A percentile compares a stretch with the other conserved stretches of the same genome.
phyloP scores from a whole-genome alignment of 1,140 invertebrate genomes.

The Drosophila rhopaloa region DNA sequence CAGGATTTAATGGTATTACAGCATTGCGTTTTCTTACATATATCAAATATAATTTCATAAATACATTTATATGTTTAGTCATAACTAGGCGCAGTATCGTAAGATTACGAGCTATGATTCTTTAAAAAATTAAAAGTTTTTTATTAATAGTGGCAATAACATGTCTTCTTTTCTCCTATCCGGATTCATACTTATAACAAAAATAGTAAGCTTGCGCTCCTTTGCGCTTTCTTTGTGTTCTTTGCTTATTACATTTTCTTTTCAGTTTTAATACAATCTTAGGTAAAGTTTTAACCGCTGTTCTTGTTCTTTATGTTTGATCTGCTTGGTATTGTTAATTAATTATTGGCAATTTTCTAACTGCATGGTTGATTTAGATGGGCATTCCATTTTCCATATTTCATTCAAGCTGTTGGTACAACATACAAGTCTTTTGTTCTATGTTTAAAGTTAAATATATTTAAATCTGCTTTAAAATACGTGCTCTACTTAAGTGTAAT shows the following conservation, averaged over 20 bases:
- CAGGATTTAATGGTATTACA: constrained; percentile 79
- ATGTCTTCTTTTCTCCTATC: constrained; percentile 27
- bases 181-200: constrained; percentile 66
- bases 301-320: constrained; percentile 48
- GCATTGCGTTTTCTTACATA: constrained; percentile 76
- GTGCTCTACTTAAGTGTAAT: constrained; percentile 66
- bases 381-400: constrained; percentile 55
- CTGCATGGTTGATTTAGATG: constrained; percentile 69
- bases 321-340: constrained; percentile 56
- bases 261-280: constrained; percentile 76
- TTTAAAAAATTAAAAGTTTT: constrained; percentile 77
- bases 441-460: constrained; percentile 48
- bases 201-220: constrained; percentile 66
- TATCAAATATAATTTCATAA: constrained; percentile 79
- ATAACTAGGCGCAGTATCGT: constrained; percentile 67
- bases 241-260: constrained; percentile 41
- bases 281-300: constrained; percentile 66
- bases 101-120: constrained; percentile 46
- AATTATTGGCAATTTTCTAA: constrained; percentile 82
- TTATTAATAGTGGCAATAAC: constrained; percentile 77
- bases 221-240: constrained; percentile 50
- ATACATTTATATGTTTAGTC: constrained; percentile 67
- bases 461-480: constrained; percentile 62
- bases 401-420: constrained; percentile 63
- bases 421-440: constrained; percentile 80